Evolutionary conservation across 1,140 invertebrate species (phyloP).

Genomic region (Camponotus pennsylvanicus): DNA sequence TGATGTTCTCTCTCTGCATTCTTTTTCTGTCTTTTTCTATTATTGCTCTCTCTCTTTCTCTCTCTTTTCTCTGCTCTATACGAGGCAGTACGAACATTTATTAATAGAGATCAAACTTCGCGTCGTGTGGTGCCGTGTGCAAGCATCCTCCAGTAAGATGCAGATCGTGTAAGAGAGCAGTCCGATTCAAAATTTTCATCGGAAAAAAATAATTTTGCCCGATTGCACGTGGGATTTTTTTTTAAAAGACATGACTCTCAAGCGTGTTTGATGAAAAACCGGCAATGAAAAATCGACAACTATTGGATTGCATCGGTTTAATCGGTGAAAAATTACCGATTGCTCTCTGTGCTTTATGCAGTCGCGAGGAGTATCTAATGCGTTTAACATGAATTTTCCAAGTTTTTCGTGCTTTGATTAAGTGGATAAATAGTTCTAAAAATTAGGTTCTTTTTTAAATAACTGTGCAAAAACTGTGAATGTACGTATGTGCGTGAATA

Average conservation of each 20-base stretch:
- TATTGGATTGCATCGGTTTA: neutral
- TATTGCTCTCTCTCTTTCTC: neutral
- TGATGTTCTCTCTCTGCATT: neutral
- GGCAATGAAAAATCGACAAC: neutral
- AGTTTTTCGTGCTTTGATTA: neutral
- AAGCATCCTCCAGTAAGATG: conserved; percentile 81
- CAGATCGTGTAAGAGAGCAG: conserved; percentile 74
- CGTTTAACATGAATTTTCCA: neutral
- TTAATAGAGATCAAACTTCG: conserved; percentile 86
- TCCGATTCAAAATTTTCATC: conserved; percentile 75
- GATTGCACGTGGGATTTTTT: conserved; percentile 22
- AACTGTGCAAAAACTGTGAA: neutral
- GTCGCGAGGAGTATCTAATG: neutral
- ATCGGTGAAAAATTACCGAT: neutral
- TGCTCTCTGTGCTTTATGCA: neutral
- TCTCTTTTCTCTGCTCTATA: neutral
- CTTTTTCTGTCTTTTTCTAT: neutral
- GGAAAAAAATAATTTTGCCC: conserved; percentile 65
- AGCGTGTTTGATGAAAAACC: neutral
- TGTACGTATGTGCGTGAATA: neutral
- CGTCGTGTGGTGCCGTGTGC: conserved; percentile 85
- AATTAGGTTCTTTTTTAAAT: neutral
- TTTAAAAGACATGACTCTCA: neutral
- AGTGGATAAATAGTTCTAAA: neutral
- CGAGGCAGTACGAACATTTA: conserved; percentile 79